Conservation (phyloP, 2,113 vertebrate species). For the Dasyurus viverrinus region DNA sequence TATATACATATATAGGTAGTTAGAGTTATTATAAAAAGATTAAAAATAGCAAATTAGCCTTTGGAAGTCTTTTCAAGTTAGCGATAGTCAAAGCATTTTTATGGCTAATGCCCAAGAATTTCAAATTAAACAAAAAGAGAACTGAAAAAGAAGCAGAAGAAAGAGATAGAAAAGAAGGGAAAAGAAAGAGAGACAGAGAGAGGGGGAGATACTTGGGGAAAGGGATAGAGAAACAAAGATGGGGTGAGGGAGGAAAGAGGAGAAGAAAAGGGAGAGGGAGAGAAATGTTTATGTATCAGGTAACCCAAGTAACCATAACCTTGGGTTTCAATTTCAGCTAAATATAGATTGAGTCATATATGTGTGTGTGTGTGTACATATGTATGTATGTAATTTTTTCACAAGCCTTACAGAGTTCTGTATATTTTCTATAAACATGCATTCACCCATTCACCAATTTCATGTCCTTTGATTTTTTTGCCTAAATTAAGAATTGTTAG, state of each 20-base stretch:
- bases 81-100: neutral
- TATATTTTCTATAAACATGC: slow-evolving; percentile 39
- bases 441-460: slow-evolving; percentile 50
- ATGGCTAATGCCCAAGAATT: neutral
- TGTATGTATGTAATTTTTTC: neutral
- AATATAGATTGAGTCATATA: slow-evolving; percentile 14
- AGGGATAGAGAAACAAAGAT: too few species aligned
- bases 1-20: neutral
- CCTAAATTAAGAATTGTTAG: slow-evolving; percentile 32
- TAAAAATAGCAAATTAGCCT: neutral
- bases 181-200: too few species aligned
- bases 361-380: neutral
- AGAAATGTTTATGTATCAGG: neutral
- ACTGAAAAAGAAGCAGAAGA: neutral
- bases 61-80: neutral
- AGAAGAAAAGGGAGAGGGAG: neutral
- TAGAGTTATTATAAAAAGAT: neutral
- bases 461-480: slow-evolving; percentile 22
- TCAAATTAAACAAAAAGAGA: neutral
- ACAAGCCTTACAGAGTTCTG: neutral
- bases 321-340: neutral
- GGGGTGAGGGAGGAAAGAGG: too few species aligned
- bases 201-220: too few species aligned
- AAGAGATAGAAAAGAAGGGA: neutral
- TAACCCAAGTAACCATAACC: neutral